Percentiles rank a stretch among this genome's conserved stretches.
These are phyloP conservation scores for Furnarius figulus DNA, from an alignment of 2,113 vertebrate species.

Conservation along the genomic window DNA sequence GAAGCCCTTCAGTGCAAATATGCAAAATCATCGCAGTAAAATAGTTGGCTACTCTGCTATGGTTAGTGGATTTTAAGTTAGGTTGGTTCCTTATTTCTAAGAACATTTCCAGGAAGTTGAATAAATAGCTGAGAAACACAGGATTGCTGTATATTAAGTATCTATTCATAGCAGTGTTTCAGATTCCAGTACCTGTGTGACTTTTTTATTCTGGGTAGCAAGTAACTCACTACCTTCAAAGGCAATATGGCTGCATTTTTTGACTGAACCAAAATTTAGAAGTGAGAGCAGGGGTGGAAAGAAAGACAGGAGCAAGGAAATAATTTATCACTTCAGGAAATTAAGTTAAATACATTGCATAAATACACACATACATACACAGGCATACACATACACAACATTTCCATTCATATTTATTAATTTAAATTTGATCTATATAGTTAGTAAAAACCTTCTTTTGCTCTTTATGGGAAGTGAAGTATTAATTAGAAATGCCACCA, in stretches of 20 bases:
- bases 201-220: background rate
- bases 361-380: background rate
- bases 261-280: background rate
- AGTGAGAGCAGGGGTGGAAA: background rate
- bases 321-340: background rate
- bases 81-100: background rate
- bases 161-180: background rate
- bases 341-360: background rate
- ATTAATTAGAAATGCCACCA: background rate
- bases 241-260: background rate
- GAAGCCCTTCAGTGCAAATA: background rate
- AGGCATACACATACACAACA: accelerated
- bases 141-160: background rate
- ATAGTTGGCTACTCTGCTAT: background rate
- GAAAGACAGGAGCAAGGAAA: background rate
- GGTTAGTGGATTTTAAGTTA: background rate
- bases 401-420: background rate
- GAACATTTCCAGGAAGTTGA: background rate
- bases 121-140: background rate
- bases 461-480: background rate
- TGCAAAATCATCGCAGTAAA: background rate
- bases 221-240: background rate
- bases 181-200: background rate
- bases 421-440: background rate
- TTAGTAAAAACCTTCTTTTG: background rate